phyloP scores from a whole-genome alignment of 2,113 vertebrate species.

The Furnarius figulus region DNA sequence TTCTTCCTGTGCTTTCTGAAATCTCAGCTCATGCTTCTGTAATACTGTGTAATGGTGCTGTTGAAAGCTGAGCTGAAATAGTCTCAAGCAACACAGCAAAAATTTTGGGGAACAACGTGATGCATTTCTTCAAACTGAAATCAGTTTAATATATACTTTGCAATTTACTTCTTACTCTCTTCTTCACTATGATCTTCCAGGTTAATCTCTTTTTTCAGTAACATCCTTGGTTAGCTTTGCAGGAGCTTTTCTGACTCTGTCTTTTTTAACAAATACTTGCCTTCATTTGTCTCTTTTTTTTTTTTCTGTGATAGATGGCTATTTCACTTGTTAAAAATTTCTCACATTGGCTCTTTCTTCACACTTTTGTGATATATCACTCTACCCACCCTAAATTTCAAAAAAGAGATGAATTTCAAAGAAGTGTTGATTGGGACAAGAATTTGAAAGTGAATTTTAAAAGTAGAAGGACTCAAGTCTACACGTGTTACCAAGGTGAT shows the following conservation, averaged over 20 bases:
- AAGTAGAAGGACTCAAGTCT: not conserved
- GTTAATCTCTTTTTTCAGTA: not conserved
- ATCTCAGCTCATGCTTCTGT: not conserved
- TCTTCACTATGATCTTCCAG: not conserved
- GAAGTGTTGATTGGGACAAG: not conserved
- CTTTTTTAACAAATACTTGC: not conserved
- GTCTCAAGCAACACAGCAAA: not conserved
- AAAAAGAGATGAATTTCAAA: not conserved
- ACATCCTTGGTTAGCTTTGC: not conserved
- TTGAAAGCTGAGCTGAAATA: not conserved
- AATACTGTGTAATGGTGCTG: not conserved
- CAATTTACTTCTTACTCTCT: not conserved
- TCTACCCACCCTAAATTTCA: not conserved
- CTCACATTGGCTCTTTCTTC: not conserved
- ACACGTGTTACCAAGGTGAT: not conserved
- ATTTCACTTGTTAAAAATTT: not conserved
- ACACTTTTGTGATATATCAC: not conserved
- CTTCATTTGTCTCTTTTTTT: not conserved
- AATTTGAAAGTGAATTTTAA: not conserved
- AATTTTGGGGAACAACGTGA: not conserved
- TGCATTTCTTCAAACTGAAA: not conserved
- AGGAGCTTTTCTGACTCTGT: not conserved
- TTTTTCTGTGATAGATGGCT: not conserved
- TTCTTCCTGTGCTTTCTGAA: not conserved
- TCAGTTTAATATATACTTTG: not conserved